phyloP scores from a whole-genome alignment of 1,140 invertebrate species.

The Caenorhabditis remanei region DNA sequence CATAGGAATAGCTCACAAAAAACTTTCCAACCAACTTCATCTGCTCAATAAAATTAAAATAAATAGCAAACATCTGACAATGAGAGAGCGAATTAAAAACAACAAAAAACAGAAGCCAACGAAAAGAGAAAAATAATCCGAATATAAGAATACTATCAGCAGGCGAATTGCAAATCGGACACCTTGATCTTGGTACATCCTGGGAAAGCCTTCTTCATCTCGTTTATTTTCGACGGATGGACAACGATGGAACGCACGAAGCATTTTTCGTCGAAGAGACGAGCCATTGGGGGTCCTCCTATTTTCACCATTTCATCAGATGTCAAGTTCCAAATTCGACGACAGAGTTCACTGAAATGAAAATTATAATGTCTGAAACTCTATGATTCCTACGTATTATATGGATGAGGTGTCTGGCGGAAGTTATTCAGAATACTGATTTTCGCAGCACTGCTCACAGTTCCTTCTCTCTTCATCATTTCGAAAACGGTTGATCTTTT shows the following conservation, averaged over 20 bases:
- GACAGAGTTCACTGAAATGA: constrained; percentile 58
- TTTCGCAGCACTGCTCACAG: constrained; percentile 83
- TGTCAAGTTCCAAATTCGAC: constrained; percentile 64
- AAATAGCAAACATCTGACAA: not conserved
- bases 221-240: constrained; percentile 65
- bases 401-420: constrained; percentile 82
- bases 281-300: constrained; percentile 56
- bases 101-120: not conserved
- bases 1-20: too few relatives aligned
- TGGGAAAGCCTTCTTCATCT: constrained; percentile 64
- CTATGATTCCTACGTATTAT: constrained; percentile 81
- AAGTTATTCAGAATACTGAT: constrained; percentile 85
- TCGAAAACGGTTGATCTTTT: constrained; percentile 88
- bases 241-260: constrained; percentile 64
- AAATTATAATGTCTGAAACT: too few relatives aligned
- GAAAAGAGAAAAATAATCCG: not conserved
- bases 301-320: constrained; percentile 63
- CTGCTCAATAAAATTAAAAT: not conserved
- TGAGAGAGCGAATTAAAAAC: not conserved
- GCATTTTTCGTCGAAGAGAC: constrained; percentile 60
- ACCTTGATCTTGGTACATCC: constrained; percentile 45
- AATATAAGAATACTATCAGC: not conserved
- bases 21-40: too few relatives aligned
- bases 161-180: constrained; percentile 12
- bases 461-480: constrained; percentile 86